Evolutionary conservation across 2,888 invertebrate species (phyloP).

Genomic region (Lasioglossum leucozonium): DNA sequence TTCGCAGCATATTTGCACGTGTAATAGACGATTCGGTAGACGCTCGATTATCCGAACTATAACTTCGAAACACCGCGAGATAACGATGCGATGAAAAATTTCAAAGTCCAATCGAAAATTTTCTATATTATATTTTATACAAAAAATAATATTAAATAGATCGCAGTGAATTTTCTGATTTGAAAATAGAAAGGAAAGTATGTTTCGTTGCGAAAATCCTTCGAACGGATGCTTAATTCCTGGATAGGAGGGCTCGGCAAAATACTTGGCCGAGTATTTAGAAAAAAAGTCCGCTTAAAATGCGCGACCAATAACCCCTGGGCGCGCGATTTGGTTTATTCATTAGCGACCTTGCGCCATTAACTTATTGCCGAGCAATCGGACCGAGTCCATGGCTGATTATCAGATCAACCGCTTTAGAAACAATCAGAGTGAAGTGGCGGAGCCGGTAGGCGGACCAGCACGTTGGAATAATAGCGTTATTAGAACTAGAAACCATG

Average conservation of each 20-base stretch:
- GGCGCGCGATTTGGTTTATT: conserved; percentile 21
- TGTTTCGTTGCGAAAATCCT: background rate
- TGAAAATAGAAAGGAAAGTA: background rate
- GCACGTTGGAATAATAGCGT: conserved; percentile 64
- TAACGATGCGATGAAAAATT: no score
- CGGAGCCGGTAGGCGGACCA: conserved; percentile 44
- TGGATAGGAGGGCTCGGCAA: background rate
- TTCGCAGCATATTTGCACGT: no score
- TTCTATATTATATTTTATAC: background rate
- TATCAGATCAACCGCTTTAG: background rate
- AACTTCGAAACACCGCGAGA: no score
- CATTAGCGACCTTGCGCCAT: conserved; percentile 25
- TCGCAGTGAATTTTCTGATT: background rate
- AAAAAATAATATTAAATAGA: background rate
- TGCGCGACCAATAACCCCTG: conserved; percentile 12
- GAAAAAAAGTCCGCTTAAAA: background rate
- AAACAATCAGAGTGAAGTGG: conserved; percentile 19
- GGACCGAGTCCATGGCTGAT: background rate
- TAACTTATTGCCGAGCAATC: conserved; percentile 23
- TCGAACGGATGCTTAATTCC: background rate
- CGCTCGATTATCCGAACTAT: no score
- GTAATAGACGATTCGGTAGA: no score
- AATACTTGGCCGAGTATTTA: background rate
- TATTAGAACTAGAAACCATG: conserved; percentile 67
- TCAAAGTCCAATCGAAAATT: background rate